Evolutionary conservation across 2,797 vertebrate species (phyloP).

Genomic region (Coilia nasus): DNA sequence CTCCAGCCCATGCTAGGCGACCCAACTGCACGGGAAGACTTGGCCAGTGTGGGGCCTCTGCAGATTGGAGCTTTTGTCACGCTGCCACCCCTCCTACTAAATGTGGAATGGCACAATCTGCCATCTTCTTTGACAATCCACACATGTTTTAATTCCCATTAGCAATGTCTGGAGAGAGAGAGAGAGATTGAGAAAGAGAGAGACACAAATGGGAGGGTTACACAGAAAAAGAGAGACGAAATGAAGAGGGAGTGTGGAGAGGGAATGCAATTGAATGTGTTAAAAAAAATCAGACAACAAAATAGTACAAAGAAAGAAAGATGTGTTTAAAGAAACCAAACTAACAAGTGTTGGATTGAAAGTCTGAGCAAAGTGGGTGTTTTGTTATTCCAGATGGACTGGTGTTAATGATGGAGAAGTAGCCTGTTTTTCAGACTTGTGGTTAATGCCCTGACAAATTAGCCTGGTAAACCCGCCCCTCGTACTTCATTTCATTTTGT

Average conservation of each 20-base stretch:
- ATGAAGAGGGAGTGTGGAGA: slow-evolving; percentile 6
- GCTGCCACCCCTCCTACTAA: slow-evolving; percentile 45
- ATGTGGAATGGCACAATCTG: slow-evolving; percentile 46
- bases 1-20: slow-evolving; percentile 64
- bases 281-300: background rate
- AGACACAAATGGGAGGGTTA: background rate
- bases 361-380: background rate
- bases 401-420: background rate
- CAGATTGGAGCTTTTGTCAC: slow-evolving; percentile 69
- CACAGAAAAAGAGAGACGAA: background rate
- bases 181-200: background rate
- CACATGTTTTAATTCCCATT: slow-evolving; percentile 58
- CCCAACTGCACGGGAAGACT: slow-evolving; percentile 43
- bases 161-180: slow-evolving; percentile 43
- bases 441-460: background rate
- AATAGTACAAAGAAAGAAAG: background rate
- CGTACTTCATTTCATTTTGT: too few species aligned
- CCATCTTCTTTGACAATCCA: slow-evolving; percentile 64
- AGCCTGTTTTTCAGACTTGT: background rate
- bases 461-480: too few species aligned
- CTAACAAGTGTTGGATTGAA: background rate
- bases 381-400: background rate
- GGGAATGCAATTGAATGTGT: background rate
- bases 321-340: background rate
- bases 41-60: background rate